Conservation (phyloP, 2,113 vertebrate genomes). For the Spilogale gracilis region DNA sequence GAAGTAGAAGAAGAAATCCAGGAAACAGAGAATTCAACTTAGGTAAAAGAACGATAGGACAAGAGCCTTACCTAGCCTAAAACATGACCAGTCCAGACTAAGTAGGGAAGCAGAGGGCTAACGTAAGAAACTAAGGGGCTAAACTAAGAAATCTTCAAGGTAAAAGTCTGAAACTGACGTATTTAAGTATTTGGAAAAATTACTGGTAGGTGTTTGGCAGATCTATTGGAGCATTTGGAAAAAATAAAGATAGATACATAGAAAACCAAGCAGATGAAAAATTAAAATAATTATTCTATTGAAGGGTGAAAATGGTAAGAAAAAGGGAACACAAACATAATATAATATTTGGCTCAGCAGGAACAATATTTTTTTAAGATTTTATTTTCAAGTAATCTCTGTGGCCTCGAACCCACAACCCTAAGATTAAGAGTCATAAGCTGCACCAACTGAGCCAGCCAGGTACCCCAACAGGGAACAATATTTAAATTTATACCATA, state of each 20-base stretch:
- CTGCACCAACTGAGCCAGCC: not conserved
- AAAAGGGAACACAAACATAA: not conserved
- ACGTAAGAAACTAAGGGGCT: not conserved
- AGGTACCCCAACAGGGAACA: not conserved
- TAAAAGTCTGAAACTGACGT: not conserved
- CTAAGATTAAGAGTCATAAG: not conserved
- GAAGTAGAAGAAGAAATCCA: not conserved
- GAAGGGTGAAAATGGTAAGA: not conserved
- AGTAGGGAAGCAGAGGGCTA: not conserved
- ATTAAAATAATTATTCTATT: constrained; percentile 10
- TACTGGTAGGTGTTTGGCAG: not conserved
- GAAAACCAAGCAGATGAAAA: constrained; percentile 66
- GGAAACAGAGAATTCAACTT: not conserved
- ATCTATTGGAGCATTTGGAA: not conserved
- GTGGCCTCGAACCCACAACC: not conserved
- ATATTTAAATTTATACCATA: not conserved
- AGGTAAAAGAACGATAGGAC: not conserved
- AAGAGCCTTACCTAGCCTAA: not conserved
- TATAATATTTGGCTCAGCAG: not conserved
- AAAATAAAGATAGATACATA: not conserved
- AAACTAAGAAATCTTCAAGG: not conserved
- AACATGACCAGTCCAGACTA: not conserved
- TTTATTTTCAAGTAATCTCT: not conserved
- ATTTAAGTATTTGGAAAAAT: constrained; percentile 50
- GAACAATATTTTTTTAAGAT: not conserved